Evolutionary conservation across 2,888 invertebrate genomes (phyloP), one percentile per base, ranked within the genome.

Genomic region (Chouioia cunea): DNA sequence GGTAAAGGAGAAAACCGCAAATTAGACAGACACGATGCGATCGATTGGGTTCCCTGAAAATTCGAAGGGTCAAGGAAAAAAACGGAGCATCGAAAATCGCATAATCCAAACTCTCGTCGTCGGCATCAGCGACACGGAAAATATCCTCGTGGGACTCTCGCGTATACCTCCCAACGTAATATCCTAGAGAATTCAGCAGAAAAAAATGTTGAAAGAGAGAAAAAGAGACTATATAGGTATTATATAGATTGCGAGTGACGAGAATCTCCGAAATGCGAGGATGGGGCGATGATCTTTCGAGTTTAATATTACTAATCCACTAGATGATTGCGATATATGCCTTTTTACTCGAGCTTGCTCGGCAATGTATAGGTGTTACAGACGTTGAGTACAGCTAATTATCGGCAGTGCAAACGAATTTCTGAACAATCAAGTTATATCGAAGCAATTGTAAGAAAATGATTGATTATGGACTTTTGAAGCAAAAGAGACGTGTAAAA

Each of bases 301-400:
- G 79, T 79, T 77, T 79, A 79, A 74, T 76, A 76, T 79, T 79
- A 79, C 79, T 77, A 78, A 80, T 80, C 79, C 77, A 56, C 10
- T n/a, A 12, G 23, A 50, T 65, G 71, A 73, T 67, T 44, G 50
- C 72, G 75, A 73, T 74, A n/a, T n/a, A 68, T 62, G 59, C 48
- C 60, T 50, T 60, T 60, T 60, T 59, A 47, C 6, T 27, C 27
- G 6, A 27, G 27, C 27, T 27, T 27, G 12, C 36, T 36, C 16
- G 16, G 16, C 12, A 20, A 6, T 16, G 20, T n/a, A n/a, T 4
- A 43, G 20, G 20, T 54, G 62, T 20, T 50, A 18, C 47, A n/a
- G 62, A 10, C 57, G 22, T 43, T 58, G 44, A 3, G 53, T 18
- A 52, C 18, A 23, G 12, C 14, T 50, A 50, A 14, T 44, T 20